A percentile compares a stretch with the other conserved stretches of the same genome.
Evolutionary conservation across 2,113 vertebrate species (phyloP).

Genomic region (Montifringilla adamsi): DNA sequence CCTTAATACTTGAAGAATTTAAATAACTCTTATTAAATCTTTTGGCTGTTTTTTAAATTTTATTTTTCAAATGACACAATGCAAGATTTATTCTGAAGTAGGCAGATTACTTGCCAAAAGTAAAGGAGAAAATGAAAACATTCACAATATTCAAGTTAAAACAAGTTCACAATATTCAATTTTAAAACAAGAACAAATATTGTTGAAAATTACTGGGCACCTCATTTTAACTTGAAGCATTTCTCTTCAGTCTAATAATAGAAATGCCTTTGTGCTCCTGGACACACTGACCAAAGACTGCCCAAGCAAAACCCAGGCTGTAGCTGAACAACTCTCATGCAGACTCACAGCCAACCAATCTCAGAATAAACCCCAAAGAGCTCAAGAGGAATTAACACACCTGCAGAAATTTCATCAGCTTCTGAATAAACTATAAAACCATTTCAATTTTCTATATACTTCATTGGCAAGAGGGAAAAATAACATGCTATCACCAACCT

Average conservation of each 20-base stretch:
- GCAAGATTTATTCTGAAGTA: not conserved
- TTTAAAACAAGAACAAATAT: not conserved
- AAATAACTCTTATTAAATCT: not conserved
- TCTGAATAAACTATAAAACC: not conserved
- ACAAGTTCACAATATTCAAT: not conserved
- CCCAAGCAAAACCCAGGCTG: not conserved
- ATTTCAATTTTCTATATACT: not conserved
- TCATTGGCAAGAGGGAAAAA: not conserved
- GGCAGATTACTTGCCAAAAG: not conserved
- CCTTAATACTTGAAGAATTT: not conserved
- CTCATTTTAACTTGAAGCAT: not conserved
- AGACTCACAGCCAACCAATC: not conserved
- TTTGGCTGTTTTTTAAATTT: not conserved
- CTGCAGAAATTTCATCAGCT: not conserved
- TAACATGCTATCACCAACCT: not conserved
- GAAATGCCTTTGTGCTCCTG: not conserved
- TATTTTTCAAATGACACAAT: not conserved
- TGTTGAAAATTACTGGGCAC: not conserved
- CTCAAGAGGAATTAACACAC: not conserved
- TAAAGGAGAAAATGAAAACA: not conserved
- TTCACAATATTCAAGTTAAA: not conserved
- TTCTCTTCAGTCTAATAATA: not conserved
- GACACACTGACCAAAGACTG: not conserved
- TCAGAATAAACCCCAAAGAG: not conserved
- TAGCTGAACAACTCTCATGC: not conserved